Evolutionary conservation across 2,797 vertebrate genomes (phyloP), one percentile per base, ranked within the genome.

Genomic region (Etheostoma perlongum): DNA sequence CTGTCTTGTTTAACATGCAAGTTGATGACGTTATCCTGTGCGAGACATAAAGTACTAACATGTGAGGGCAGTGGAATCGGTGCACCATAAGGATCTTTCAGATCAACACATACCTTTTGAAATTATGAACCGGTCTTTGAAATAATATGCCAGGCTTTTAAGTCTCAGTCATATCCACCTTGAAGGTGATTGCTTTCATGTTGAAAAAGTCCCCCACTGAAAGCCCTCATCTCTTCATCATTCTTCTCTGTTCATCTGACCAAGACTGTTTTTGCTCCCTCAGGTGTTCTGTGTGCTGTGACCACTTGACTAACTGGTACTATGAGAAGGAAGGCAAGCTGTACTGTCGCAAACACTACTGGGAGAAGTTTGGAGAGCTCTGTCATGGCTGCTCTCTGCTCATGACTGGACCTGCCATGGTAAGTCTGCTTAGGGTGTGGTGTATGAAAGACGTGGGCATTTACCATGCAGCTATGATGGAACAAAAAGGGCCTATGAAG

Each of bases 401-500:
- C 62, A 98, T 99, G 96, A 99, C 97, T 4, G 98, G 98, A 72
- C 98, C 98, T 4, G 96, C 96, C 33, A 99, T 99, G 98, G 98
- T 97, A 88, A 95, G 95, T 82, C 69, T 70, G 11, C 18, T 16
- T 0, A 19, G n/a, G 2, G 21, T 44, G 48, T 64, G 75, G 48
- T 60, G 2, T 48, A 12, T 30, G 19, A 47, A 58, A 67, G 30
- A 72, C 9, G 1, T 51, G 30, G 25, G 25, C n/a, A 33, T 57
- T 71, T 63, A 55, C n/a, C n/a, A 36, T 46, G 16, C 13, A 51
- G 21, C 2, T 3, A 16, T 23, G n/a, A 30, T 47, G 13, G 2
- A 25, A 48, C 36, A 2, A 63, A 63, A 68, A 60, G 25, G 27
- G 3, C 6, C 7, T 30, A 23, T 58, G 12, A 36, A 33, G 30